These are phyloP conservation scores for Xylocopa sonorina DNA, from an alignment of 1,140 invertebrate species.

Conservation along the genomic window DNA sequence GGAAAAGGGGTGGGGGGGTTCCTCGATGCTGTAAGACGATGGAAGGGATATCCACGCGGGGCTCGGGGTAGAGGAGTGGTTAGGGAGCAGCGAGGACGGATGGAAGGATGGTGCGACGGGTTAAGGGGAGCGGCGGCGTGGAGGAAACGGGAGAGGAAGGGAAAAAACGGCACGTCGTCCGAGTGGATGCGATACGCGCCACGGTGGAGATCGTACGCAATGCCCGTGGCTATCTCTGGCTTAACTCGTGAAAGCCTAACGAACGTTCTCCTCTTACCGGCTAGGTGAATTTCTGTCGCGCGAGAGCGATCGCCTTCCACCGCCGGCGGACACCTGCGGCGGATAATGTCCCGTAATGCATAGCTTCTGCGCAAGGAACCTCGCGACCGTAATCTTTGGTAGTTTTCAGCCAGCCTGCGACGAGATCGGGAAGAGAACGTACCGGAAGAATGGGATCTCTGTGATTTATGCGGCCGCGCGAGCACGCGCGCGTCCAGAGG, in stretches of 20 bases:
- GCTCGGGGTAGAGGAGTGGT: not conserved
- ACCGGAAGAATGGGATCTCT: not conserved
- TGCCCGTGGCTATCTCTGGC: conserved; percentile 60
- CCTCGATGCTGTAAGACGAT: conserved; percentile 29
- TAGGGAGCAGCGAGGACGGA: not conserved
- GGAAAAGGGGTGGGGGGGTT: not conserved
- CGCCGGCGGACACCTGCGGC: conserved; percentile 52
- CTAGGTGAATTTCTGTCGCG: conserved; percentile 48
- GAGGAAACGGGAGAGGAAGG: conserved; percentile 23
- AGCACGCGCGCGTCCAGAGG: too few species aligned
- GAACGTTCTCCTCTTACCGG: conserved; percentile 47
- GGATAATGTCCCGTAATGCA: conserved; percentile 60
- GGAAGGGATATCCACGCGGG: conserved; percentile 32
- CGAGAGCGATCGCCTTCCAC: conserved; percentile 11
- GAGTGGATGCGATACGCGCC: conserved; percentile 61
- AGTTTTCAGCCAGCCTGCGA: not conserved
- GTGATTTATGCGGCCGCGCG: not conserved
- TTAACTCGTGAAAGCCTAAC: conserved; percentile 68
- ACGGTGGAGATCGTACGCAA: conserved; percentile 67
- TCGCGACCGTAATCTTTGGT: conserved; percentile 23
- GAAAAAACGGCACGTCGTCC: conserved; percentile 55
- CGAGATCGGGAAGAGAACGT: not conserved
- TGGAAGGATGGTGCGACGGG: not conserved
- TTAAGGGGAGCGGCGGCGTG: not conserved
- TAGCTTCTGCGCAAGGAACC: conserved; percentile 9